Evolutionary conservation across 2,797 vertebrate species (phyloP).

Genomic region (Lophotriccus pileatus): DNA sequence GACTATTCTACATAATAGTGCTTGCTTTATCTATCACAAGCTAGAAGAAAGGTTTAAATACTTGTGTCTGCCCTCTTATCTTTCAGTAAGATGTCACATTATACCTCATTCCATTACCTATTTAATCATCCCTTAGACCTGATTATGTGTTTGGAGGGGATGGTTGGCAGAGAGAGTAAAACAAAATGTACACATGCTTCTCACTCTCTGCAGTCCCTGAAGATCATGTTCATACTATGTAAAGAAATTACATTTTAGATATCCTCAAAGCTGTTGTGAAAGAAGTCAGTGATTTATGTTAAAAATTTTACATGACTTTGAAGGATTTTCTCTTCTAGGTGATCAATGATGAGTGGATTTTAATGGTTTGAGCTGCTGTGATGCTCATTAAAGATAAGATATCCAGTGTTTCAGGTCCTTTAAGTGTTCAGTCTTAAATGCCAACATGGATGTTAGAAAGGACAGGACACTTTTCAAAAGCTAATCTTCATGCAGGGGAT

Average conservation of each 20-base stretch:
- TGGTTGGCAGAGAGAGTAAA: slow-evolving; percentile 1
- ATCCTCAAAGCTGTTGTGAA: background rate
- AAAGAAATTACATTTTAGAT: background rate
- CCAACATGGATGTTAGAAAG: background rate
- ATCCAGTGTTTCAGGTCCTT: background rate
- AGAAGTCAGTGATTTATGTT: background rate
- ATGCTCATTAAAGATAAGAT: background rate
- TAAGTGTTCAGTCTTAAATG: background rate
- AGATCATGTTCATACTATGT: background rate
- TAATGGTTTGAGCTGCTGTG: background rate
- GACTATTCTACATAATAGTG: background rate
- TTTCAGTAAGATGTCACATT: slow-evolving; percentile 15
- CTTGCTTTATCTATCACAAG: background rate
- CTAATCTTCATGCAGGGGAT: background rate
- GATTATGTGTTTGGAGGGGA: slow-evolving; percentile 11
- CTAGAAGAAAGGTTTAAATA: slow-evolving; percentile 33
- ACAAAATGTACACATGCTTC: background rate
- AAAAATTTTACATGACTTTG: background rate
- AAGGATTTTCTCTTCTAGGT: background rate
- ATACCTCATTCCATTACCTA: background rate
- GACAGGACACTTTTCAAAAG: background rate
- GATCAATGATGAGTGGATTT: background rate
- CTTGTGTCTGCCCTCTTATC: background rate
- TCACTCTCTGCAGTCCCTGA: background rate
- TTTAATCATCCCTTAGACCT: slow-evolving; percentile 39